phyloP scores from a whole-genome alignment of 2,888 invertebrate species.

The Cheilosia soror region DNA sequence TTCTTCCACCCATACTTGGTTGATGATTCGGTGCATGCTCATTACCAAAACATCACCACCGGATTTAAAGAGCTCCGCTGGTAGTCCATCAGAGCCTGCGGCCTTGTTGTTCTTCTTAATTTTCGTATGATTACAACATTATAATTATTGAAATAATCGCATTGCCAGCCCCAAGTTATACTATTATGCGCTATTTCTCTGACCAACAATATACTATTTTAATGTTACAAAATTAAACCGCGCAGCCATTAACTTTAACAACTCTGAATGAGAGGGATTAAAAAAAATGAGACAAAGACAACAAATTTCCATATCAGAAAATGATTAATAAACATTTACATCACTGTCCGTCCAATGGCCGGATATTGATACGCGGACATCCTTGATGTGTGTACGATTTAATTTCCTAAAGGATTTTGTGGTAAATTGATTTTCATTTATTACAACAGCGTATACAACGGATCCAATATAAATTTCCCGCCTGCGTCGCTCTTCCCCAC shows the following conservation, averaged over 20 bases:
- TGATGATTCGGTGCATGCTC: too few species aligned
- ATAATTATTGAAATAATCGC: not conserved
- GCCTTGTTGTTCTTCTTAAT: too few species aligned
- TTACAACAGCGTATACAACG: constrained; percentile 28
- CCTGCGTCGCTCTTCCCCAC: not conserved
- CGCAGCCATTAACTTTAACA: not conserved
- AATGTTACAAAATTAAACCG: constrained; percentile 1
- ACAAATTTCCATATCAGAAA: constrained; percentile 52
- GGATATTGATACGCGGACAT: constrained; percentile 67
- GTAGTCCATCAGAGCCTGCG: too few species aligned
- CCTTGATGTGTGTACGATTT: constrained; percentile 58
- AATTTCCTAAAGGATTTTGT: constrained; percentile 72
- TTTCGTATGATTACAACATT: not conserved
- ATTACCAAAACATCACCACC: too few species aligned
- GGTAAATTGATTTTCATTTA: constrained; percentile 72
- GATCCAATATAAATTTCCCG: constrained; percentile 13
- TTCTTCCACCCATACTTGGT: too few species aligned
- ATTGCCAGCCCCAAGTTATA: not conserved
- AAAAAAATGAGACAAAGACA: constrained; percentile 18
- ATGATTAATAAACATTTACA: constrained; percentile 68
- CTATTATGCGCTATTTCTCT: too few species aligned
- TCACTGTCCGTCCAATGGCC: constrained; percentile 43
- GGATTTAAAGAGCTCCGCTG: too few species aligned
- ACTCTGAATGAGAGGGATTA: not conserved
- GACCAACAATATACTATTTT: not conserved